Evolutionary conservation across 2,797 vertebrate genomes (phyloP), one percentile per base, ranked within the genome.

Genomic region (Enteromius argenteus): DNA sequence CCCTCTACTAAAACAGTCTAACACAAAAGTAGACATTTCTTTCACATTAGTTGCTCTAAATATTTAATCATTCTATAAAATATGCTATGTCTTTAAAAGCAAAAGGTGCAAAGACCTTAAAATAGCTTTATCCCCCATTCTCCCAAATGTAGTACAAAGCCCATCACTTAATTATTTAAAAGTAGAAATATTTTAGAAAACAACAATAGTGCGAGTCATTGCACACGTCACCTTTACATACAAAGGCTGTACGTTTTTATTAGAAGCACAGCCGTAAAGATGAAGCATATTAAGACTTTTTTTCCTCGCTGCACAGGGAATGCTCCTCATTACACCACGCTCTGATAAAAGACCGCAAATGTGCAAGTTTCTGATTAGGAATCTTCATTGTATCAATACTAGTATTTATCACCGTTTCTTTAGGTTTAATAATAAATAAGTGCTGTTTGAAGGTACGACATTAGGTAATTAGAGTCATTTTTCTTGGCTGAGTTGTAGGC

Each of bases 181-280:
- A 96, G 95, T 98, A 96, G 96, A 97, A 98, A 98, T 93, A 94
- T 91, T 96, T 96, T 97, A 96, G 95, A 98, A 99, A 99, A 97
- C 94, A 95, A 96, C 96, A 96, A 96, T 78, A 82, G 95, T 96
- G 97, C 94, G 92, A 95, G 92, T 96, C 97, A 98, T 98, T 99
- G 97, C 97, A 99, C 97, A 96, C 83, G 58, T 84, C 73, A 83
- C 58, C 62, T 68, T 85, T 66, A 80, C 81, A 79, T 86, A 87
- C 58, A 78, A 69, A 51, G 64, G 51, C 58, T 56, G 37, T 49
- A 35, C 42, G 56, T 66, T 66, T 68, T 21, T 19, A 35, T 73
- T 56, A 69, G 27, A 56, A 69, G 68, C 27, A 27, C 62, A 42
- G 68, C 58, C 30, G 32, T 85, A 76, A 83, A 62, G 74, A 86